These are phyloP conservation scores for Platichthys stellatus DNA, from an alignment of 2,113 vertebrate genomes.

Conservation along the genomic window DNA sequence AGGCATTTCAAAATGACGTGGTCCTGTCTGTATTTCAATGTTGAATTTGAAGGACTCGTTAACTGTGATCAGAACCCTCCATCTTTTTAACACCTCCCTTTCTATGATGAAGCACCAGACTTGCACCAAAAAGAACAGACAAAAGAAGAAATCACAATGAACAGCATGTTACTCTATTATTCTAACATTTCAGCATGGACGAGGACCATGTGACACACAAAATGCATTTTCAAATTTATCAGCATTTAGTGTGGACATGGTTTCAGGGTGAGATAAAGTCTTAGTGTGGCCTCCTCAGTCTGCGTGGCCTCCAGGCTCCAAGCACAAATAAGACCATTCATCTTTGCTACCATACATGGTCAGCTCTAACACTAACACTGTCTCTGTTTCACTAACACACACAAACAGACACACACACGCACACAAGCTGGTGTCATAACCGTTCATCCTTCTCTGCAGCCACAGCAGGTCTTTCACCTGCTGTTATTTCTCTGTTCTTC, in stretches of 20 bases:
- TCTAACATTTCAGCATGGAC: not conserved
- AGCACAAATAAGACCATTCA: slow-evolving; percentile 83
- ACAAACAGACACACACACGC: slow-evolving; percentile 6
- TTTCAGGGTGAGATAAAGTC: slow-evolving; percentile 62
- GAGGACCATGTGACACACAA: not conserved
- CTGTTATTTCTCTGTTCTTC: slow-evolving; percentile 39
- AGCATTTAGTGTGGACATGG: slow-evolving; percentile 41
- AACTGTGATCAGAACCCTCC: not conserved
- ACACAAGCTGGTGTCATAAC: not conserved
- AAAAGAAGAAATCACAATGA: not conserved
- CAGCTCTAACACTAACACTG: slow-evolving; percentile 17
- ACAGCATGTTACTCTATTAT: not conserved
- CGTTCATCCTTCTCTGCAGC: slow-evolving; percentile 45
- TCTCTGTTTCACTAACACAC: slow-evolving; percentile 15
- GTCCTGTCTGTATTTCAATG: not conserved
- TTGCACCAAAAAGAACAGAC: not conserved
- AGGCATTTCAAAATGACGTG: not conserved
- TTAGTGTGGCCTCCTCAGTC: slow-evolving; percentile 52
- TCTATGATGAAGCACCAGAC: not conserved
- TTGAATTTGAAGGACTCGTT: not conserved
- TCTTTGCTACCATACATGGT: slow-evolving; percentile 66
- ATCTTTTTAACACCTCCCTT: not conserved
- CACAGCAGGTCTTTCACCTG: slow-evolving; percentile 60
- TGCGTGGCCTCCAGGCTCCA: slow-evolving; percentile 73
- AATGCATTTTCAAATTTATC: slow-evolving; percentile 32